Evolutionary conservation across 2,113 vertebrate species (phyloP).

Genomic region (Jacana jacana): DNA sequence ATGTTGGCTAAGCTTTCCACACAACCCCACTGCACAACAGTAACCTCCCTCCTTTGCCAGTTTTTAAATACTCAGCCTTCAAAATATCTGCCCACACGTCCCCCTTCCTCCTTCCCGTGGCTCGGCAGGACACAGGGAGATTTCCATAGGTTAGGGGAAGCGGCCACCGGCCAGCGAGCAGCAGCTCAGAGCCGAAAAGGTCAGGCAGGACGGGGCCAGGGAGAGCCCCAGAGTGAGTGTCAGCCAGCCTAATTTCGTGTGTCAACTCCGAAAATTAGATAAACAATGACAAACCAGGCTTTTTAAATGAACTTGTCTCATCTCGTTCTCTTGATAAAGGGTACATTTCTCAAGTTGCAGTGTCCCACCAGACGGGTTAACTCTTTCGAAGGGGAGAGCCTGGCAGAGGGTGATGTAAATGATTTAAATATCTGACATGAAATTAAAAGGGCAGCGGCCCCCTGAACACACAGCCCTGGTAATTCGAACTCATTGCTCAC

Average conservation of each 20-base stretch:
- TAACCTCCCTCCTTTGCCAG: neutral
- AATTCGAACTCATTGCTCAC: constrained; percentile 35
- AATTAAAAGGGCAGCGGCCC: constrained; percentile 57
- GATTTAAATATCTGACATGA: constrained; percentile 35
- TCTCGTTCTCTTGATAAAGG: constrained; percentile 80
- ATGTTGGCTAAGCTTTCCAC: neutral
- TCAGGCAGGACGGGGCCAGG: constrained; percentile 71
- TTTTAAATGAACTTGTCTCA: constrained; percentile 91
- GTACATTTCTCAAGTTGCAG: constrained; percentile 54
- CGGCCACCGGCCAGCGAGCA: neutral
- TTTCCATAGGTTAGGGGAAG: constrained; percentile 22
- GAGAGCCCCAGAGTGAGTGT: constrained; percentile 69
- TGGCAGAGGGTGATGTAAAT: neutral
- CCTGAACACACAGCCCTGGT: neutral
- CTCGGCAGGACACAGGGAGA: neutral
- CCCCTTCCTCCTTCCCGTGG: neutral
- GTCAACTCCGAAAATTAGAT: constrained; percentile 87
- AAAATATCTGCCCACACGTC: neutral
- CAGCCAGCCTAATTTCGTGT: constrained; percentile 80
- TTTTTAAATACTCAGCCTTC: neutral
- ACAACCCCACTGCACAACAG: accelerated
- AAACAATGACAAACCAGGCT: constrained; percentile 80
- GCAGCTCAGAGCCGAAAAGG: constrained; percentile 52
- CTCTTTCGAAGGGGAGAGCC: constrained; percentile 55
- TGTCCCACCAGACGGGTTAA: constrained; percentile 66